Evolutionary conservation across 2,888 invertebrate species (phyloP).

Genomic region (Tetragonula carbonaria): DNA sequence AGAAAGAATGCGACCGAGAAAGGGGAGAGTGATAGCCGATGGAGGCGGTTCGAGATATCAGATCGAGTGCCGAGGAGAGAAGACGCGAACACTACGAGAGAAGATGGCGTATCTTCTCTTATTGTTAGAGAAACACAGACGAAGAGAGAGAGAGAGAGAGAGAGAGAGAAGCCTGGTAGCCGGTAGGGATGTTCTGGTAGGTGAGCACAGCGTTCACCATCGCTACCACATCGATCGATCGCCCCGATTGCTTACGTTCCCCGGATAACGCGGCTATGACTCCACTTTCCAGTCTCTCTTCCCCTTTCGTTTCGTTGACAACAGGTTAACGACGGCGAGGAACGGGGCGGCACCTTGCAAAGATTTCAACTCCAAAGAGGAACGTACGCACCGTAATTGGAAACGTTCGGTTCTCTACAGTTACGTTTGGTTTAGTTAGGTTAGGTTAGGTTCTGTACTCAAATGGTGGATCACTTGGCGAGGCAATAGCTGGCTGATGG

Average conservation of each 20-base stretch:
- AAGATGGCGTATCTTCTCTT: slow-evolving; percentile 75
- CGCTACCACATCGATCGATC: slow-evolving; percentile 79
- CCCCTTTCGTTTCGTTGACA: slow-evolving; percentile 23
- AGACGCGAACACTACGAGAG: slow-evolving; percentile 62
- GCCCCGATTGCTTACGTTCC: slow-evolving; percentile 76
- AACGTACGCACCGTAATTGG: slow-evolving; percentile 54
- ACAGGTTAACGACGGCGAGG: slow-evolving; percentile 31
- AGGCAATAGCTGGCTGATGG: not conserved
- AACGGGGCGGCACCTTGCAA: slow-evolving; percentile 53
- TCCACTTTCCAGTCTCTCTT: slow-evolving; percentile 2
- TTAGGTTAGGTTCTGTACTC: too few relatives aligned
- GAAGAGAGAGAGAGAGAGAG: slow-evolving; percentile 59
- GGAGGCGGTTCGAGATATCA: slow-evolving; percentile 75
- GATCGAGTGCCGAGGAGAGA: slow-evolving; percentile 69
- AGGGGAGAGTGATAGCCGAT: slow-evolving; percentile 72
- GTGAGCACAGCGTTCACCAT: slow-evolving; percentile 77
- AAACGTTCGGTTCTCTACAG: slow-evolving; percentile 21
- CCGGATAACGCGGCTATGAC: slow-evolving; percentile 69
- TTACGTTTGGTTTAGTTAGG: too few relatives aligned
- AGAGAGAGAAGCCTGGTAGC: slow-evolving; percentile 74
- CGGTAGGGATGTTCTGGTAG: slow-evolving; percentile 78
- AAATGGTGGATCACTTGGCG: not conserved
- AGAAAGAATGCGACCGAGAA: slow-evolving; percentile 27
- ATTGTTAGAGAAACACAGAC: too few relatives aligned
- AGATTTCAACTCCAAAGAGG: slow-evolving; percentile 41